phyloP scores from a whole-genome alignment of 2,888 invertebrate species.

The Ryuthela nishihirai region DNA sequence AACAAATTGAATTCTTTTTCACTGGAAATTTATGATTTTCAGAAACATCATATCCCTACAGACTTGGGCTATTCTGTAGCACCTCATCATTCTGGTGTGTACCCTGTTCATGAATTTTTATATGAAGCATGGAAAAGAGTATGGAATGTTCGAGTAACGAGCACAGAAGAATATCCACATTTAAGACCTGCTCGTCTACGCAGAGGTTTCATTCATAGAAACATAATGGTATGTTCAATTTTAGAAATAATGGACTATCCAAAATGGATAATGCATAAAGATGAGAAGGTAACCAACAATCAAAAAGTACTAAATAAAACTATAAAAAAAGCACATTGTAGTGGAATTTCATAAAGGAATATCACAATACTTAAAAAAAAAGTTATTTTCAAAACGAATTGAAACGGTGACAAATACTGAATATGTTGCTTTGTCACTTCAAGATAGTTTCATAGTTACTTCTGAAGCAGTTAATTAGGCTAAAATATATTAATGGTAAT shows the following conservation, averaged over 20 bases:
- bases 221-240: conserved; percentile 70
- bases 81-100: conserved; percentile 98
- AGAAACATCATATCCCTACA: background rate
- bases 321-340: too few species aligned
- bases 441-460: too few species aligned
- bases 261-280: too few species aligned
- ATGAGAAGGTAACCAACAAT: too few species aligned
- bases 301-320: too few species aligned
- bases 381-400: too few species aligned
- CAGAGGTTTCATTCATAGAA: conserved; percentile 88
- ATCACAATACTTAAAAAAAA: background rate
- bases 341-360: background rate
- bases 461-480: too few species aligned
- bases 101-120: conserved; percentile 92
- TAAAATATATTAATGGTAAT: too few species aligned
- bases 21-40: background rate
- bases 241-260: too few species aligned
- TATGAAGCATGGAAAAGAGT: conserved; percentile 94
- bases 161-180: conserved; percentile 98
- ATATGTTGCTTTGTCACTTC: too few species aligned
- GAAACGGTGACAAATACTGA: too few species aligned
- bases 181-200: conserved; percentile 84
- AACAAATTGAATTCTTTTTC: too few species aligned
- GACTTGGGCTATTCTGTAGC: conserved; percentile 71
- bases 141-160: conserved; percentile 68